Conservation (phyloP, 2,797 vertebrate species). For the Acomys russatus region DNA sequence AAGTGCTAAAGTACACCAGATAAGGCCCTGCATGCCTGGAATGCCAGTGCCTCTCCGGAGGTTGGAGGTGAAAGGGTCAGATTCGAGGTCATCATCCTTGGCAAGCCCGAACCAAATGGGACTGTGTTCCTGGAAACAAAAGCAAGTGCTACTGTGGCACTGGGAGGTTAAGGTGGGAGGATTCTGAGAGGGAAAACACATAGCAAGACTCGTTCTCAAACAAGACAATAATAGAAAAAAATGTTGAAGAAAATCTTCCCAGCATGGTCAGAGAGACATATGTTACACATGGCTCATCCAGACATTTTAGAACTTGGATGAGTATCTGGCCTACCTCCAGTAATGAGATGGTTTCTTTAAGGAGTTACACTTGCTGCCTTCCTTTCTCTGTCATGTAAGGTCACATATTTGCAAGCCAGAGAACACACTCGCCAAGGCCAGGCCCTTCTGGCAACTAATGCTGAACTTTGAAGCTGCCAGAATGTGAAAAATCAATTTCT, state of each 20-base stretch:
- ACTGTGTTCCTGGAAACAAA: background rate
- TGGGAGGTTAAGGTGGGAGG: background rate
- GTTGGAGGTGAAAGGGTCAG: background rate
- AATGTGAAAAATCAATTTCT: conserved; percentile 27
- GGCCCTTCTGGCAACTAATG: background rate
- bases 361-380: background rate
- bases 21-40: background rate
- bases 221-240: background rate
- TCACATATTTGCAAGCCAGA: background rate
- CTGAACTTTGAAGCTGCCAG: background rate
- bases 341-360: background rate
- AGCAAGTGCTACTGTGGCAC: background rate
- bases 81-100: too few relatives aligned
- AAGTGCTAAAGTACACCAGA: too few relatives aligned
- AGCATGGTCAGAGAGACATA: background rate
- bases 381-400: background rate
- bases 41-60: background rate
- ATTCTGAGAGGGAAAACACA: background rate
- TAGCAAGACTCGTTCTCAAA: background rate
- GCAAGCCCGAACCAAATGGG: background rate
- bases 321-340: background rate
- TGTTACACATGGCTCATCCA: background rate
- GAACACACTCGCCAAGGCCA: background rate
- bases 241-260: background rate
- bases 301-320: background rate